Base-by-base conservation (phyloP, 2,888 invertebrate genomes). In the Stegana nigrithorax region DNA sequence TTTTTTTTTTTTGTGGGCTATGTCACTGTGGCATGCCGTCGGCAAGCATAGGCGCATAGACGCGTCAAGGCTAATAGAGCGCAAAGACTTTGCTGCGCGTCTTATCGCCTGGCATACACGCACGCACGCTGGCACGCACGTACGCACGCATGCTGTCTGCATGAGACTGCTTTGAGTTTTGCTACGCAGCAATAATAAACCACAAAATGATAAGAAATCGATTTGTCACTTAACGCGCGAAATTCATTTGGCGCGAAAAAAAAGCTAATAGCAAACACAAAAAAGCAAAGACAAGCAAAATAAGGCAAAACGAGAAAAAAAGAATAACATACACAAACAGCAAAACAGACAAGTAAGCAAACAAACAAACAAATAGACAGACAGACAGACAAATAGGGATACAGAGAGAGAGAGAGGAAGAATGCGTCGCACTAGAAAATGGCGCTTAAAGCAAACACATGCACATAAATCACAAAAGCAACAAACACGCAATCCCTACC, bases 171-270 rank as follows among this genome's bases (percentile, higher is more conserved):
- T 47, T 21, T 57, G 50, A 57, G 19, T 57, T 57, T 14, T 26
- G 45, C 8, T 42, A 14, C 26, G 21, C 19, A 69, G 67, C 67
- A 71, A 69, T 72, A 74, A 75, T 72, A 74, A 72, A 69, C 67
- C 72, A 68, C 69, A 70, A 73, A 75, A 71, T 76, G 78, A 76
- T 76, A 78, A 75, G 79, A 72, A 78, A 76, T 78, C 76, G 76
- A 78, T 76, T 76, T 76, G 76, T 76, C 76, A 72, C 72, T 59
- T 69, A 68, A 70, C 69, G 73, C 78, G 78, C 75, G 77, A 71
- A 72, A 72, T 74, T 74, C 76, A 75, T 78, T 76, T 76, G 76
- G 71, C 73, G 72, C 53, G 32, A 14, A 8, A 21, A n/a, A 2
- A 14, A 26, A 29, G 29, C 55, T 12, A 32, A 36, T 12, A 55